Conservation (phyloP, 2,113 vertebrate genomes). For the Centropus unirufus region DNA sequence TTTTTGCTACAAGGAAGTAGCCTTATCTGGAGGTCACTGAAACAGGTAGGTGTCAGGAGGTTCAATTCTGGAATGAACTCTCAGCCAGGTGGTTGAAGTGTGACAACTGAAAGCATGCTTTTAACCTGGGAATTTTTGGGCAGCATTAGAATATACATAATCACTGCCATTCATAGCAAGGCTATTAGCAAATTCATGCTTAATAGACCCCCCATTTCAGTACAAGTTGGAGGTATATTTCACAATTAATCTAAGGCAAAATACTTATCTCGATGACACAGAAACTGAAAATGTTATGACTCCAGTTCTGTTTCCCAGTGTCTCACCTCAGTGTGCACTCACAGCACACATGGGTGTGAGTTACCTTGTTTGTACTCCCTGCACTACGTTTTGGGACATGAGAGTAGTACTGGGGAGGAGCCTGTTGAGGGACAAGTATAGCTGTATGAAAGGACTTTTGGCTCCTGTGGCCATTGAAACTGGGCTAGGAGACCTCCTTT, state of each 20-base stretch:
- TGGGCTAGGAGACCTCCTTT: not conserved
- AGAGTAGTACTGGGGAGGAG: not conserved
- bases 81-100: not conserved
- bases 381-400: not conserved
- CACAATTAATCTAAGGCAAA: not conserved
- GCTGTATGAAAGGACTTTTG: not conserved
- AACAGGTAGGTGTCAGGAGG: not conserved
- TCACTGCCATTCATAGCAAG: not conserved
- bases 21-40: not conserved
- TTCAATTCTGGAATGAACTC: not conserved
- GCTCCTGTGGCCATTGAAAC: not conserved
- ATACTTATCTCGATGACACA: not conserved
- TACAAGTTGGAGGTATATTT: not conserved
- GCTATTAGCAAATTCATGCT: constrained; percentile 15
- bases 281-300: not conserved
- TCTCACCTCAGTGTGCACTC: not conserved
- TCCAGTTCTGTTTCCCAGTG: not conserved
- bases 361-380: not conserved
- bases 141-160: not conserved
- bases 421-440: not conserved
- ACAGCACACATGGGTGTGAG: not conserved
- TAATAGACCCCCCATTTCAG: not conserved
- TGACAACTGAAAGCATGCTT: not conserved
- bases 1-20: not conserved
- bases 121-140: not conserved